Base-by-base conservation (phyloP, 2,113 vertebrate species). In the Anser cygnoides region DNA sequence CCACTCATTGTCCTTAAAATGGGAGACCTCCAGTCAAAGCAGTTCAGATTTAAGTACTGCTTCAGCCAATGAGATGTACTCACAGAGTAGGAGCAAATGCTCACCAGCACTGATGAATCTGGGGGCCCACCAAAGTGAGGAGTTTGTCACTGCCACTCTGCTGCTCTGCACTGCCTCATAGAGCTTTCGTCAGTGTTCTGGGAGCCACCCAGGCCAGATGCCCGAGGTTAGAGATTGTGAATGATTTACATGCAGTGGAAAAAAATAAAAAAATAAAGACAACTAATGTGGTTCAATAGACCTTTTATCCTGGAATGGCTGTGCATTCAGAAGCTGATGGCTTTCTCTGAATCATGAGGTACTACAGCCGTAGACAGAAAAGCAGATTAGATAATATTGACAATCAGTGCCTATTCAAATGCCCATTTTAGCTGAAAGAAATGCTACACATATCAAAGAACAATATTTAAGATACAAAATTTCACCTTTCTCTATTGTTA, bases 81-180 rank as follows among this genome's bases (percentile, higher is more conserved):
- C 2, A 6, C 3, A 35, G 23, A 10, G 58, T 23, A 26, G 44
- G 25, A 86, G 37, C 23, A 63, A 63, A 14, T 15, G 6, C 46
- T n/a, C 28, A 28, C 33, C 7, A 5, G 5, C 11, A 15, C 15
- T 0, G 0, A 7, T 13, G 31, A 21, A 58, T 18, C 23, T n/a
- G 44, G 31, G 26, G 82, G 11, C 18, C 71, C 44, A 78, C 33
- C 33, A 55, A 85, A 76, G 39, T 0, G 1, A 37, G 25, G 23
- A 71, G 20, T 22, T 28, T 18, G 8, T 26, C 13, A 31, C 0
- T 2, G 1, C 9, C 15, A 28, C 7, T 13, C 44, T 25, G 18
- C 18, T 13, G 25, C 6, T 13, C 49, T 23, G 15, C 20, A 23
- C 13, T 28, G 35, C 14, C 19, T 1, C 0, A 9, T 23, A 29